Evolutionary conservation across 1,140 invertebrate species (phyloP).

Genomic region (Aphis craccivora): DNA sequence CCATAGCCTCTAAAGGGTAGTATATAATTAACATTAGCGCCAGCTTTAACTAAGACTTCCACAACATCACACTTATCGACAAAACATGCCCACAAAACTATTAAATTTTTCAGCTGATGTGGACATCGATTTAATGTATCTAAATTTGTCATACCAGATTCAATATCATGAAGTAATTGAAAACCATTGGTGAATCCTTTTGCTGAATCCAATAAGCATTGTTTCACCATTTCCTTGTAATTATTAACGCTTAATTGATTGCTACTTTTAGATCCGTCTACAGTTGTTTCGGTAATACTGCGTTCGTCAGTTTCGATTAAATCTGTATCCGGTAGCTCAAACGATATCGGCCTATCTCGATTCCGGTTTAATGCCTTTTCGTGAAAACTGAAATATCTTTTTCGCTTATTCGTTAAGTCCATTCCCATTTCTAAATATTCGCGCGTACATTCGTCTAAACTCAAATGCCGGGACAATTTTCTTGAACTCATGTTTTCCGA

Average conservation of each 20-base stretch:
- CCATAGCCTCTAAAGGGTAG: slow-evolving; percentile 74
- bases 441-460: slow-evolving; percentile 31
- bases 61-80: slow-evolving; percentile 73
- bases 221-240: slow-evolving; percentile 74
- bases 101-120: slow-evolving; percentile 63
- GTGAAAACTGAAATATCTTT: slow-evolving; percentile 49
- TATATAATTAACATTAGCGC: slow-evolving; percentile 74
- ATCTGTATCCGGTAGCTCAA: background rate
- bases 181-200: slow-evolving; percentile 71
- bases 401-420: slow-evolving; percentile 43
- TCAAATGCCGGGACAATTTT: background rate
- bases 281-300: slow-evolving; percentile 61
- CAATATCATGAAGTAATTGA: slow-evolving; percentile 75
- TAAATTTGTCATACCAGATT: slow-evolving; percentile 67
- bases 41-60: slow-evolving; percentile 68
- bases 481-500: slow-evolving; percentile 26
- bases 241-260: slow-evolving; percentile 75
- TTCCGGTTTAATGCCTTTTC: background rate
- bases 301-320: background rate
- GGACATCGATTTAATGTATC: slow-evolving; percentile 64
- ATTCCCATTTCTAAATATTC: slow-evolving; percentile 56
- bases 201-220: slow-evolving; percentile 75
- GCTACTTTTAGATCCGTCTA: slow-evolving; percentile 73
- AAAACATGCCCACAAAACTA: slow-evolving; percentile 76
- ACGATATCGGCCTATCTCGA: slow-evolving; percentile 14